Evolutionary conservation across 2,797 vertebrate species (phyloP), one percentile per base, ranked within the genome.

Genomic region (Cephalopachus bancanus): DNA sequence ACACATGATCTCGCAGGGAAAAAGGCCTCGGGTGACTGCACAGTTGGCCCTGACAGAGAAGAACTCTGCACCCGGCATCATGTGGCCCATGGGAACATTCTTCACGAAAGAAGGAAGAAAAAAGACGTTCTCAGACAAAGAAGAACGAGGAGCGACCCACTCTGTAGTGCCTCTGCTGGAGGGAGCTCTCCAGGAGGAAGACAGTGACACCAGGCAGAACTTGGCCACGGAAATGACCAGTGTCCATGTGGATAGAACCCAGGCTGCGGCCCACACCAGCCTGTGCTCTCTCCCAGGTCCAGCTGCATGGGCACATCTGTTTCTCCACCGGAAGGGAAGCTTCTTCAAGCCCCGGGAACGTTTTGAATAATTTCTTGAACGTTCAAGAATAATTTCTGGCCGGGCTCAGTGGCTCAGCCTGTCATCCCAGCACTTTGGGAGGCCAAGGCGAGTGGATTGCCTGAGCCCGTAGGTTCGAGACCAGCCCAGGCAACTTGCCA

Each of bases 301-400:
- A 64, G 67, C 11, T 37, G 67, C 5, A 76, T 26, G 5, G n/a
- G 37, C 44, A 12, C 15, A 2, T 53, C 85, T 83, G 1, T 69
- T 78, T 90, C 37, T 78, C 37, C 24, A 53, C 37, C 1, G 3
- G 12, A 74, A 55, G 78, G 72, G 15, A 19, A 37, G 6, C 51
- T 92, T 76, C 86, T 75, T 22, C 59, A 87, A 83, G 55, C 37
- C n/a, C 60, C 53, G 60, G n/a, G 33, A 88, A 92, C 26, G 60
- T 51, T 76, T 71, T 37, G 26, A 37, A 37, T 37, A 37, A 37
- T 37, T 37, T 37, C 37, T 37, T 37, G 37, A 37, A 37, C 37
- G 37, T 37, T 37, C 37, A 37, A 37, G 37, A 37, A 37, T 37
- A 37, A 37, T 37, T 37, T 37, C 37, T 37, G 37, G 37, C 37